Conservation (phyloP, 2,888 invertebrate species). For the Synergus laeviventris region DNA sequence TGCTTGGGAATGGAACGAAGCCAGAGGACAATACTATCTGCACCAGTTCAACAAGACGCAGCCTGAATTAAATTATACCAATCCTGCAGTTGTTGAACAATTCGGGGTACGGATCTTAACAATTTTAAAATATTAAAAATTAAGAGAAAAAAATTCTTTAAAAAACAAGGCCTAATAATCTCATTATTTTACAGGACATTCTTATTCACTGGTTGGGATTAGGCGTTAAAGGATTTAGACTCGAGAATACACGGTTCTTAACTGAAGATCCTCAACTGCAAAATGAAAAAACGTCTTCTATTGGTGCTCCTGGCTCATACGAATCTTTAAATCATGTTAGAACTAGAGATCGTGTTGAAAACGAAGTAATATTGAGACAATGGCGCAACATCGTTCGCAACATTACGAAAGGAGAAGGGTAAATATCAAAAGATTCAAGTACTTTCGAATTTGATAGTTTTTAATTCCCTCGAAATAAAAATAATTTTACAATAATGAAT, state of each 20-base stretch:
- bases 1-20: conserved; percentile 84
- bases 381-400: conserved; percentile 82
- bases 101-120: conserved; percentile 75
- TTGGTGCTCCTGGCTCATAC: conserved; percentile 77
- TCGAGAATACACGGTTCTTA: conserved; percentile 83
- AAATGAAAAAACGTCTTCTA: conserved; percentile 76
- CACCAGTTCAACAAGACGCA: conserved; percentile 84
- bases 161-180: neutral
- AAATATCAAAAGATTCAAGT: conserved; percentile 6
- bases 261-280: conserved; percentile 79
- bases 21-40: conserved; percentile 85
- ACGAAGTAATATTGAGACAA: conserved; percentile 79
- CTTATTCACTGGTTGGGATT: conserved; percentile 84
- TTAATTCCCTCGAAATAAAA: neutral
- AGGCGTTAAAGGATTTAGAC: conserved; percentile 90
- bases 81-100: conserved; percentile 81
- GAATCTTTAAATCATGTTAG: conserved; percentile 81
- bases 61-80: conserved; percentile 90
- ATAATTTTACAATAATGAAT: conserved; percentile 26
- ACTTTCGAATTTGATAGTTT: neutral
- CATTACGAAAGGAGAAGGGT: conserved; percentile 76
- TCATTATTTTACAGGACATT: conserved; percentile 77
- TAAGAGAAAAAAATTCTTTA: neutral
- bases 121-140: neutral
- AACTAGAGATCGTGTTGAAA: conserved; percentile 81